Evolutionary conservation across 2,113 vertebrate species (phyloP).

Genomic region (Psammodynastes pulverulentus): DNA sequence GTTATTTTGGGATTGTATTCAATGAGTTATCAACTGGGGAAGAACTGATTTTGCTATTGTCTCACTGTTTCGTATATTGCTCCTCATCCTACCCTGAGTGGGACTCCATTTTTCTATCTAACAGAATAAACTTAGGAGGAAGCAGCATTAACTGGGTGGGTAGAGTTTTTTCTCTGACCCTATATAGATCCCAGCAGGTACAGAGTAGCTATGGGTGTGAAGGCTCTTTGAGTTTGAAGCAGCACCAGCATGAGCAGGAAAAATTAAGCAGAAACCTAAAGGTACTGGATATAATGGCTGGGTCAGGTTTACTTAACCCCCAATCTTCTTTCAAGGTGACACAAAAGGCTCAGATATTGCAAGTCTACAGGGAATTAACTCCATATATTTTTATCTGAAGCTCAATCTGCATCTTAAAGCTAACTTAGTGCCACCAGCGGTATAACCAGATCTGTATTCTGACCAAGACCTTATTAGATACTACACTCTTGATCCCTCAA

Average conservation of each 20-base stretch:
- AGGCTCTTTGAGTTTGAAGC: slow-evolving; percentile 50
- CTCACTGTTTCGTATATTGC: slow-evolving; percentile 1
- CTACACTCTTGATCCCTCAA: not conserved
- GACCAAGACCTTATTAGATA: not conserved
- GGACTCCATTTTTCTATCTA: not conserved
- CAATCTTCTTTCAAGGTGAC: not conserved
- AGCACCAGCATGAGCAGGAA: slow-evolving; percentile 42
- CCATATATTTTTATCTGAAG: not conserved
- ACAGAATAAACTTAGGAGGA: not conserved
- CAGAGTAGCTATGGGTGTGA: not conserved
- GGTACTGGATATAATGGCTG: slow-evolving; percentile 5
- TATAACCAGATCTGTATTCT: fast-evolving
- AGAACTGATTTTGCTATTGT: slow-evolving; percentile 8
- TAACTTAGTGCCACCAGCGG: not conserved
- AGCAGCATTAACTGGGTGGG: not conserved
- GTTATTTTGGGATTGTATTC: not conserved
- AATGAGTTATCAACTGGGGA: not conserved
- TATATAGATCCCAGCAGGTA: slow-evolving; percentile 32
- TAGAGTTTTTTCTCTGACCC: slow-evolving; percentile 6
- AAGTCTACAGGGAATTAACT: not conserved
- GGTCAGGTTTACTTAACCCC: not conserved
- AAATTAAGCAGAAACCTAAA: slow-evolving; percentile 44
- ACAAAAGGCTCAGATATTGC: not conserved
- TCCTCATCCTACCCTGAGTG: not conserved
- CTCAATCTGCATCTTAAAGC: not conserved